Base-by-base conservation (phyloP, 2,797 vertebrate species). In the Sus cebifrons region DNA sequence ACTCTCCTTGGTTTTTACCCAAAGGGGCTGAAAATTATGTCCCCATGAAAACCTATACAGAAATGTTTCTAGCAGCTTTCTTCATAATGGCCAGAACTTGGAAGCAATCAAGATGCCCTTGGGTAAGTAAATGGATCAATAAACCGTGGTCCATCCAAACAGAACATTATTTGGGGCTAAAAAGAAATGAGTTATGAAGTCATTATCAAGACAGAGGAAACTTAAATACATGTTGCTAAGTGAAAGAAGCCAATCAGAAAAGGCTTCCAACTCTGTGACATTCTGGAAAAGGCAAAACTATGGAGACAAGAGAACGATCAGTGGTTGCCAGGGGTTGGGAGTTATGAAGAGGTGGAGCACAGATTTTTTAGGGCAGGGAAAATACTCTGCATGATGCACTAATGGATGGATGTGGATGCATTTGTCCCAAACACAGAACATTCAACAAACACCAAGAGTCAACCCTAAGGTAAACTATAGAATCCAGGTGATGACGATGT, bases 281-380 rank as follows among this genome's bases (percentile, higher is more conserved):
- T 29, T n/a, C 60, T 4, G 21, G 82, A 32, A 92, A 77, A 49
- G 91, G 62, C 71, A 32, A 0, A 4, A 11, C 29, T 16, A 0
- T 21, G 83, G 73, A 12, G 73, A 52, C 1, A 7, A 21, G 3
- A 3, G 6, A 20, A 12, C 60, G 64, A 8, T 29, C 36, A 1
- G 52, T 4, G 64, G 64, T 27, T 60, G 3, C 73, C 27, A 25
- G 73, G 17, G 3, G 6, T 0, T 5, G 13, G 3, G 21, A 27
- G 73, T 7, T 23, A 14, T 3, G 44, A 15, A 40, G 0, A 82
- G 0, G 9, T 0, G 1, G n/a, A 29, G 44, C 2, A 6, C 40
- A 29, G 68, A 12, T 7, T 8, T 36, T 12, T 16, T 6, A 54
- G 89, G 36, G 16, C 52, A 23, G 6, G 2, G 88, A 21, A 32